A percentile compares a stretch with the other conserved stretches of the same genome.
phyloP scores from a whole-genome alignment of 2,797 vertebrate species.

The Myotis planiceps region DNA sequence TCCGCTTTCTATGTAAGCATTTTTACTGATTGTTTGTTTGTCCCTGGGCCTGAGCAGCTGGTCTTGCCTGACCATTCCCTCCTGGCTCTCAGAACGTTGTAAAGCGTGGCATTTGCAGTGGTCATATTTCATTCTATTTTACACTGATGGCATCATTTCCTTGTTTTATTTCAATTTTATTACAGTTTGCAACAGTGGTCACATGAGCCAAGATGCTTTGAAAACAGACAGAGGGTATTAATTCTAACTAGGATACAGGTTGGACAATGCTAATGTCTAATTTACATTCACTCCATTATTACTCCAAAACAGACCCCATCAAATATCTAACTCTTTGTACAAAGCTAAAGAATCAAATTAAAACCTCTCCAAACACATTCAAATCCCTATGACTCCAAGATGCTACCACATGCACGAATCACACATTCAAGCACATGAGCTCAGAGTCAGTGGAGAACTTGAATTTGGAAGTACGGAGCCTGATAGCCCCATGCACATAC shows the following conservation, averaged over 20 bases:
- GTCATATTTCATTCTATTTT: conserved; percentile 19
- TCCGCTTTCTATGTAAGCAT: background rate
- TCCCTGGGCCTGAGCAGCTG: background rate
- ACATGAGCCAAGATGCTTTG: conserved; percentile 6
- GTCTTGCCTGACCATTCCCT: background rate
- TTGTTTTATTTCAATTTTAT: conserved; percentile 50
- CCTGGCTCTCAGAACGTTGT: background rate
- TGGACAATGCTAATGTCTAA: background rate
- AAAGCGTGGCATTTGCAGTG: background rate
- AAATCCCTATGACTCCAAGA: background rate
- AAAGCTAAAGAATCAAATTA: conserved; percentile 39
- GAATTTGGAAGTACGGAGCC: background rate
- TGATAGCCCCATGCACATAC: background rate
- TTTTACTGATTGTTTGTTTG: background rate
- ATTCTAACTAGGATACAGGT: background rate
- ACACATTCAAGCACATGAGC: background rate
- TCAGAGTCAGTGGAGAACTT: background rate
- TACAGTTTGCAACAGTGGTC: background rate
- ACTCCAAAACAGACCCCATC: background rate
- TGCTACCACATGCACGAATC: background rate
- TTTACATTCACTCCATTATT: background rate
- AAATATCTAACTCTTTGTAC: background rate
- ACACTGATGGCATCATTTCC: background rate
- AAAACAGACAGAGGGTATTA: conserved; percentile 3
- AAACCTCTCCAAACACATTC: background rate